Base-by-base conservation (phyloP, 2,888 invertebrate species). In the Thysanoteuthis rhombus region DNA sequence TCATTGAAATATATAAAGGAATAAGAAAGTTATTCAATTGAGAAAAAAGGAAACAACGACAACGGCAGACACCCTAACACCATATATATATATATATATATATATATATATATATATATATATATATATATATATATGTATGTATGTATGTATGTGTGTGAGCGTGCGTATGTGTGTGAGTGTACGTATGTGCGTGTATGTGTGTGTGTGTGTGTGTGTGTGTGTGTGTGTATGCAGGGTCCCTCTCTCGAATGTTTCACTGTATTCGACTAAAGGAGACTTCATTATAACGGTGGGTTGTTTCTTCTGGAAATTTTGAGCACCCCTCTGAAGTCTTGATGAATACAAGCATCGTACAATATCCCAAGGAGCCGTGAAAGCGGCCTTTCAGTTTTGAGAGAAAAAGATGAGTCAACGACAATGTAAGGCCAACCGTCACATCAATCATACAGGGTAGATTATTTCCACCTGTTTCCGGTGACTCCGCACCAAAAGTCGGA, bases 61-160 rank as follows among this genome's bases (percentile, higher is more conserved):
- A n/a, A n/a, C n/a, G n/a, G n/a, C n/a, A n/a, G n/a, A n/a, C n/a
- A n/a, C n/a, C n/a, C n/a, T n/a, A n/a, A n/a, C n/a, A 36, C 32
- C 6, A 12, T 3, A 12, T 36, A 36, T n/a, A 90, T 36, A 90
- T 36, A 32, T 42, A 89, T 89, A n/a, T 89, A 40, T 16, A n/a
- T 93, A 89, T 93, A 38, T 45, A 90, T 47, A 90, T 91, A 90
- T 89, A 28, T 42, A 42, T 42, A 42, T 42, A 42, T 42, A 42
- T 42, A 42, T 42, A 42, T 42, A 42, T 42, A 40, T 19, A 93
- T 93, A 40, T 93, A 93, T 91, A 89, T 93, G 93, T 94, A 89
- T 94, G 94, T 94, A 90, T 94, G 94, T 94, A 58, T 94, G 94
- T 94, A 75, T 94, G 94, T 94, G 92, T 94, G 94, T 93, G 90